These are phyloP conservation scores for Drosophila biarmipes DNA, from an alignment of 1,140 invertebrate species.

Conservation along the genomic window DNA sequence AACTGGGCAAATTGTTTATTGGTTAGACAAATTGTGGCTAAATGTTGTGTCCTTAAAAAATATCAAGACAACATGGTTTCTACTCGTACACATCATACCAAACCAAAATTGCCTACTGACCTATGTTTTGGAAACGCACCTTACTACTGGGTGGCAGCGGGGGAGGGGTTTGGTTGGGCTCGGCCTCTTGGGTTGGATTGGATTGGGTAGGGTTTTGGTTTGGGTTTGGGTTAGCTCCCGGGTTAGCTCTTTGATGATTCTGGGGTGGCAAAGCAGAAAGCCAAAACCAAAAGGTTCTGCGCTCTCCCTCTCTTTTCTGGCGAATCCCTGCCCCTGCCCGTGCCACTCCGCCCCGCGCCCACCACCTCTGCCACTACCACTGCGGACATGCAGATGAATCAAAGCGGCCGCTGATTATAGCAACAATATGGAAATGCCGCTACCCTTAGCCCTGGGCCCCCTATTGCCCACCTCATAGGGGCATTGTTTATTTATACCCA, in stretches of 20 bases:
- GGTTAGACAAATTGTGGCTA: too few species aligned
- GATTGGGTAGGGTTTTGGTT: constrained; percentile 20
- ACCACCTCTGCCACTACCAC: constrained; percentile 7
- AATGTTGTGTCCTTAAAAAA: too few species aligned
- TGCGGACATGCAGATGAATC: constrained; percentile 75
- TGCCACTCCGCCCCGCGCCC: too few species aligned
- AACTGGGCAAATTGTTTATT: too few species aligned
- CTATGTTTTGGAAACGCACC: too few species aligned
- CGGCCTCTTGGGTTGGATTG: constrained; percentile 23
- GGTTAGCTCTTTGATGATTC: constrained; percentile 55
- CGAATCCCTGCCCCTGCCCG: not conserved
- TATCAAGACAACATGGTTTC: too few species aligned
- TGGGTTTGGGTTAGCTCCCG: constrained; percentile 49
- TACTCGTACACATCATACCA: too few species aligned
- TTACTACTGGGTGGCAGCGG: constrained; percentile 11
- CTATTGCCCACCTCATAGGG: constrained; percentile 55
- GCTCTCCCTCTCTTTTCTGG: constrained; percentile 5
- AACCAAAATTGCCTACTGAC: too few species aligned
- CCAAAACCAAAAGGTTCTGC: constrained; percentile 55
- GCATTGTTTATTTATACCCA: constrained; percentile 74
- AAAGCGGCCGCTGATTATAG: constrained; percentile 79
- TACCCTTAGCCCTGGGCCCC: constrained; percentile 37
- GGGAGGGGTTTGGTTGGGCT: constrained; percentile 25
- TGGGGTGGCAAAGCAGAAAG: constrained; percentile 58
- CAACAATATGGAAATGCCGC: constrained; percentile 78